phyloP scores from a whole-genome alignment of 1,140 invertebrate genomes.

The Lepidotrigona ventralis region DNA sequence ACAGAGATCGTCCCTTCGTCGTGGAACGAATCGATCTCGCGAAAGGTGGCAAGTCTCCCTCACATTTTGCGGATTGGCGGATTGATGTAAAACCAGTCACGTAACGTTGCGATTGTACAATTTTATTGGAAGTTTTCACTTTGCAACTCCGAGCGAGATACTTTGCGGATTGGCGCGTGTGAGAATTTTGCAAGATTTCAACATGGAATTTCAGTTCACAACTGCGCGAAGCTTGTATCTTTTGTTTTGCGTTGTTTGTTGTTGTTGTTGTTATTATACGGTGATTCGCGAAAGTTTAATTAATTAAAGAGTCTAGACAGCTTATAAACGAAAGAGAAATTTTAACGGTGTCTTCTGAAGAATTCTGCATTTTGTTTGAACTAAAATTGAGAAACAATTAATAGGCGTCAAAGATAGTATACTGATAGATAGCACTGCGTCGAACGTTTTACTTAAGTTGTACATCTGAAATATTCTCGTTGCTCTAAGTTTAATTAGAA shows the following conservation, averaged over 20 bases:
- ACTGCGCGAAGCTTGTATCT: background rate
- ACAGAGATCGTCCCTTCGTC: too few relatives aligned
- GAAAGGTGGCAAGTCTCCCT: constrained; percentile 21
- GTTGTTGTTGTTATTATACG: background rate
- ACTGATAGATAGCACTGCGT: background rate
- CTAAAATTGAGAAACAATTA: background rate
- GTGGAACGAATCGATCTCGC: constrained; percentile 11
- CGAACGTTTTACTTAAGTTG: background rate
- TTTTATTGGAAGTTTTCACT: background rate
- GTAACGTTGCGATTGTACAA: background rate
- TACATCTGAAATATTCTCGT: background rate
- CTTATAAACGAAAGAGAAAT: background rate
- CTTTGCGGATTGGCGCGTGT: too few relatives aligned
- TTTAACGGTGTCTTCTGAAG: background rate
- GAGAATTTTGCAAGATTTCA: background rate
- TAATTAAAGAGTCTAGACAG: too few relatives aligned
- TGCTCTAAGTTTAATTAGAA: background rate
- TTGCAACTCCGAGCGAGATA: too few relatives aligned
- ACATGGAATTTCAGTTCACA: background rate
- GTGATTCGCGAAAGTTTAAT: background rate
- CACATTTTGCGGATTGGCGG: background rate
- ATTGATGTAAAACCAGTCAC: background rate
- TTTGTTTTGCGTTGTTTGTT: constrained; percentile 2
- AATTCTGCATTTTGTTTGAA: background rate
- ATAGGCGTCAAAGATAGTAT: background rate